Evolutionary conservation across 2,888 invertebrate genomes (phyloP), one percentile per base, ranked within the genome.

Genomic region (Callosobruchus maculatus): DNA sequence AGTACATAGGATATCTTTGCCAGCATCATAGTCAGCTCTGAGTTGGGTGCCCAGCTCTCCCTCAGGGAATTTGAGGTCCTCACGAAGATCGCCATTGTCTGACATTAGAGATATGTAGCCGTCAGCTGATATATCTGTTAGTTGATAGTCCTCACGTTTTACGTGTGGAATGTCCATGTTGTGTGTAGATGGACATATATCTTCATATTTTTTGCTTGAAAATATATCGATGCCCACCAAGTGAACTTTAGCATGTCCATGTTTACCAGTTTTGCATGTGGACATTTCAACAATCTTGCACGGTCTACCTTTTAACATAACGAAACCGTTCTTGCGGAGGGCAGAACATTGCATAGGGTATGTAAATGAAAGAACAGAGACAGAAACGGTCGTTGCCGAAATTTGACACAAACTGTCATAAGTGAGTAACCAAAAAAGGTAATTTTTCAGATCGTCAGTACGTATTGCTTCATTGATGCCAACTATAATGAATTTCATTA

Each of bases 221-320:
- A 94, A 94, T 83, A 94, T 92, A 87, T 94, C 94, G 80, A 94
- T 88, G 80, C 92, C 94, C 83, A 94, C 93, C 86, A 94, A 86
- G 86, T 94, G 93, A 79, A 99, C 97, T 91, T 99, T 99, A 86
- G 99, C 99, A 89, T 99, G 99, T 82, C 99, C 99, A 89, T 99
- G 99, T 90, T 99, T 99, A 84, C 99, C 99, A 86, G 99, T 99
- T 91, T 99, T 99, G 71, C 99, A 99, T 83, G 99, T 99, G 81
- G 98, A 98, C 99, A 99, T 99, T 90, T 99, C 99, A 78, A 99
- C 98, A 85, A 99, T 98, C 92, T 99, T 99, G 92, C 99, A 99
- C 77, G 99, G 98, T 86, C 98, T 95, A 79, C 94, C 91, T 90
- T 99, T 99, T 83, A 99, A 91, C 95, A 98, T 96, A 82, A 99